Percentiles rank a stretch among this genome's conserved stretches.
Conservation (phyloP, 2,113 vertebrate genomes). For the Phoxinus phoxinus region DNA sequence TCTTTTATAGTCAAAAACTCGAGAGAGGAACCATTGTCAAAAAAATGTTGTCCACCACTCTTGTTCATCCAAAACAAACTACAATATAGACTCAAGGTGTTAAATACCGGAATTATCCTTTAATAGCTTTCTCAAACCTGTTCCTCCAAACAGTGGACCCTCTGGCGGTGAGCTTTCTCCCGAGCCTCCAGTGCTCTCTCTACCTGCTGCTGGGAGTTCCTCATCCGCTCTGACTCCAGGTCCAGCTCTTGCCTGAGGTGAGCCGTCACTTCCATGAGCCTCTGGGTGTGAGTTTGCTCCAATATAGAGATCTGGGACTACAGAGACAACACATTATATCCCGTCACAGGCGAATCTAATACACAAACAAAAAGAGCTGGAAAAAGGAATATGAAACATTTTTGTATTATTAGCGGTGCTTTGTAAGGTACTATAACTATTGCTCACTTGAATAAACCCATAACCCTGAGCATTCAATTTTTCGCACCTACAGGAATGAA, state of each 20-base stretch:
- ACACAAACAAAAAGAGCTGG: constrained; percentile 13
- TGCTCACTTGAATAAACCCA: background rate
- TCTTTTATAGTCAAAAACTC: no score
- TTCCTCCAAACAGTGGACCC: constrained; percentile 72
- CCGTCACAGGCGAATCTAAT: background rate
- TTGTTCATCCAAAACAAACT: no score
- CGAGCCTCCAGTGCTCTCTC: constrained; percentile 68
- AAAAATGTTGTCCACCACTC: no score
- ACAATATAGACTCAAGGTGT: no score
- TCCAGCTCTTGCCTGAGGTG: constrained; percentile 74
- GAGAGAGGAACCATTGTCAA: no score
- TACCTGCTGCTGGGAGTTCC: constrained; percentile 69
- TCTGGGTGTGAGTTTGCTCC: constrained; percentile 74
- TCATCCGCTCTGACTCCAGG: constrained; percentile 66
- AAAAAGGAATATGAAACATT: constrained; percentile 27
- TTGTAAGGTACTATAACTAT: no score
- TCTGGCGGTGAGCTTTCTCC: constrained; percentile 73
- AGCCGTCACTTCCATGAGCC: constrained; percentile 73
- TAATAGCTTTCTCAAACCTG: constrained; percentile 68
- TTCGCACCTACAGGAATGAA: background rate
- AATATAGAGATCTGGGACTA: constrained; percentile 72
- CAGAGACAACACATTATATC: constrained; percentile 37
- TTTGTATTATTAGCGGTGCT: no score
- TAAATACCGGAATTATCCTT: no score
- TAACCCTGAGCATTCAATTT: background rate